Base-by-base conservation (phyloP, 2,113 vertebrate genomes). In the Dascyllus trimaculatus region DNA sequence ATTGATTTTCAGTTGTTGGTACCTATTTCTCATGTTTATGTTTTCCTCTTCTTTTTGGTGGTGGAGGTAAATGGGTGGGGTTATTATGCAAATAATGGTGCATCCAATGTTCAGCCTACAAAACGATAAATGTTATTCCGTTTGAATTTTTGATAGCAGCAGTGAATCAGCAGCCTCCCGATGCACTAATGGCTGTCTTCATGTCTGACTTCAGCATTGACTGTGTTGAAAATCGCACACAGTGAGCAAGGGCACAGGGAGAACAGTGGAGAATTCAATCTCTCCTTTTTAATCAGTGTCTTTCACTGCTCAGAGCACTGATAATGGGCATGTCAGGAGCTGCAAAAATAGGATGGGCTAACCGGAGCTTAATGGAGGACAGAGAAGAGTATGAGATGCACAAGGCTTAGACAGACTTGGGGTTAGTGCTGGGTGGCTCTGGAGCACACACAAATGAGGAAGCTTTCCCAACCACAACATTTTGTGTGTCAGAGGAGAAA, bases 251-350 rank as follows among this genome's bases (percentile, higher is more conserved):
- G 2, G 38, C 79, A 48, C 24, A 8, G 19, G 19, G 29, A 73
- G 32, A 64, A 58, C 48, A 46, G 71, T 19, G 45, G 52, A 46
- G 48, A 54, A 86, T 78, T 62, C 75, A 82, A 11, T 62, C 49
- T 45, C 78, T 68, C 46, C 45, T 53, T 78, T 82, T 74, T 79
- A 80, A 83, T 85, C 85, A 81, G 49, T n/a, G 58, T 71, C 80
- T 54, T 57, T 79, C 52, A 18, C 72, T 25, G 52, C 64, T 81
- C 75, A 4, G 46, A 51, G 14, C 60, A 6, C 24, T 21, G 66
- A 75, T 88, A 85, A 89, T 83, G 81, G 83, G 24, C 32, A 69
- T 25, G 65, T 85, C 78, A 61, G 59, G 35, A 78, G 70, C 62
- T 1, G 56, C 62, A 69, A 32, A 68, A 78, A 71, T 68, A 71